Evolutionary conservation across 2,888 invertebrate species (phyloP).

Genomic region (Lasius platythorax): DNA sequence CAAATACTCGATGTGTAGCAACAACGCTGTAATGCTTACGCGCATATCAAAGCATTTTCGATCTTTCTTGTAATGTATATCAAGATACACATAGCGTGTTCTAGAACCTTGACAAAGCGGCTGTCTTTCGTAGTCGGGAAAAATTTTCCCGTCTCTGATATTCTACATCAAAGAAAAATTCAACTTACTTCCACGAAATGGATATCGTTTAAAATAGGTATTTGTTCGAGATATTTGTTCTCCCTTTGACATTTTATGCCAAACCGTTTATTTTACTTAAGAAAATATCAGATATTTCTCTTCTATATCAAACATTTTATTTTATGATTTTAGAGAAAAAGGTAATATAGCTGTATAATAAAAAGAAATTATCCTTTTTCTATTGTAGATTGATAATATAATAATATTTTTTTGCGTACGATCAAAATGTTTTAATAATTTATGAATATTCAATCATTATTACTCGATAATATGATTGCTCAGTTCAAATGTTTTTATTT

Average conservation of each 20-base stretch:
- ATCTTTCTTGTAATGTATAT: background rate
- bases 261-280: background rate
- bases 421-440: conserved; percentile 3
- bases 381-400: background rate
- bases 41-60: background rate
- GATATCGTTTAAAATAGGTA: background rate
- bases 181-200: background rate
- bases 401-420: background rate
- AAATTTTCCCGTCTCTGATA: conserved; percentile 24
- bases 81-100: background rate
- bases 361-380: background rate
- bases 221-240: background rate
- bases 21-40: background rate
- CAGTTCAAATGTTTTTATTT: background rate
- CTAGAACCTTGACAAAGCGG: background rate
- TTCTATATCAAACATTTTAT: background rate
- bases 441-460: background rate
- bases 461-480: conserved; percentile 4
- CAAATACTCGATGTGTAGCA: conserved; percentile 7
- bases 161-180: conserved; percentile 24
- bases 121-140: background rate
- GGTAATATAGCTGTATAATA: background rate
- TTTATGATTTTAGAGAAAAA: background rate
- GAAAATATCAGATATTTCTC: conserved; percentile 9
- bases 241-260: background rate